phyloP scores from a whole-genome alignment of 2,888 invertebrate genomes.

The Loripinus fragilis region DNA sequence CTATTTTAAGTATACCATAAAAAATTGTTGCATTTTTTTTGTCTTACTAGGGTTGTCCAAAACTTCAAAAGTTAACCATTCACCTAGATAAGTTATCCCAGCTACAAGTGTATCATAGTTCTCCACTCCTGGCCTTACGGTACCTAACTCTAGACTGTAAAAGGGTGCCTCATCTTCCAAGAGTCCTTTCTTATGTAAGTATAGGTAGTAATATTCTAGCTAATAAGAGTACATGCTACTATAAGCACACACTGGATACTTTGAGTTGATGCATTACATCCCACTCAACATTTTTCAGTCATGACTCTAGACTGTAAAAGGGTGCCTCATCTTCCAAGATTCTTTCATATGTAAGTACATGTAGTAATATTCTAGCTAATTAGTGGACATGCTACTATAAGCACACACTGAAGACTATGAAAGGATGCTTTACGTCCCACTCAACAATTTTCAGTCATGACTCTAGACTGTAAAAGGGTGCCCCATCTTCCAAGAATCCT shows the following conservation, averaged over 20 bases:
- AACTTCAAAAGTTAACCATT: slow-evolving; percentile 43
- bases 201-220: too few relatives aligned
- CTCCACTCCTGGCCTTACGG: slow-evolving; percentile 53
- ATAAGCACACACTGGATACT: too few relatives aligned
- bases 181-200: slow-evolving; percentile 58
- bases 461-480: slow-evolving; percentile 43
- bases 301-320: slow-evolving; percentile 39
- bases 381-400: too few relatives aligned
- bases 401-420: too few relatives aligned
- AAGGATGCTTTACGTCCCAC: too few relatives aligned
- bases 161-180: slow-evolving; percentile 48
- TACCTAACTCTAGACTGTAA: slow-evolving; percentile 44
- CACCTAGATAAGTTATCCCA: slow-evolving; percentile 56
- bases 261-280: too few relatives aligned
- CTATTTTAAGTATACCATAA: too few relatives aligned
- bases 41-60: slow-evolving; percentile 59
- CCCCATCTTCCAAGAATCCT: slow-evolving; percentile 52
- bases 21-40: too few relatives aligned
- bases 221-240: too few relatives aligned
- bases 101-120: slow-evolving; percentile 62
- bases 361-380: too few relatives aligned
- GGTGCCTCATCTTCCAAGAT: slow-evolving; percentile 48
- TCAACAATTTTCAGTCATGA: too few relatives aligned
- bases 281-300: too few relatives aligned
- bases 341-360: slow-evolving; percentile 59